phyloP scores from a whole-genome alignment of 2,888 invertebrate species.

The Macaria liturata region DNA sequence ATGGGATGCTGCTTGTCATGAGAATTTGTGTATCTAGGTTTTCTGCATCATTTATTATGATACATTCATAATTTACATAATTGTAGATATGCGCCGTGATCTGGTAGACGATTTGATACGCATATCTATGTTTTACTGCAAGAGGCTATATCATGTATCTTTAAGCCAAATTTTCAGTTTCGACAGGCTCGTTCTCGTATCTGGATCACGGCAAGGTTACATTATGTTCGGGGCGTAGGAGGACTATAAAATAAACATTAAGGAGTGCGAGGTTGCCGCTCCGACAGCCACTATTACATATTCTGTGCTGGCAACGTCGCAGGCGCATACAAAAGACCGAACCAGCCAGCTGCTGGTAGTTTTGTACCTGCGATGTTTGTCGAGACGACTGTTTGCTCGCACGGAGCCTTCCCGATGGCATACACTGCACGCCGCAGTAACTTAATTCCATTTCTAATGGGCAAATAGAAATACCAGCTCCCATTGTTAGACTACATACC shows the following conservation, averaged over 20 bases:
- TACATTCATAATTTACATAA: too few species aligned
- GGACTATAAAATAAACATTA: conserved; percentile 46
- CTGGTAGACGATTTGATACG: too few species aligned
- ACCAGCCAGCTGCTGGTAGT: conserved; percentile 60
- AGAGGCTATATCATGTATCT: too few species aligned
- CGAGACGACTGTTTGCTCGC: conserved; percentile 45
- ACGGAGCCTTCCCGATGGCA: conserved; percentile 37
- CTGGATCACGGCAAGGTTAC: conserved; percentile 26
- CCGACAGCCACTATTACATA: conserved; percentile 31
- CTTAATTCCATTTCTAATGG: conserved; percentile 20
- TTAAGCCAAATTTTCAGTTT: too few species aligned
- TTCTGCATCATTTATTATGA: conserved; percentile 1
- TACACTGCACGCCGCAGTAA: conserved; percentile 30
- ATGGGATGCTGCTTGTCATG: conserved; percentile 2
- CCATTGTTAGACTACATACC: conserved; percentile 22
- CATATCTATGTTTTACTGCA: too few species aligned
- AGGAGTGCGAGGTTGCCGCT: conserved; percentile 66
- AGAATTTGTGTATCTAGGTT: background rate
- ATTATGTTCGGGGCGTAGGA: conserved; percentile 30
- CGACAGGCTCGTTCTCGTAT: conserved; percentile 8
- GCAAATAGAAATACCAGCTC: conserved; percentile 18
- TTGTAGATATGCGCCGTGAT: too few species aligned
- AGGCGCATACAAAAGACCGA: conserved; percentile 56
- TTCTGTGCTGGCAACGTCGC: conserved; percentile 42
- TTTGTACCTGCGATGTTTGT: conserved; percentile 64